Base-by-base conservation (phyloP, 2,797 vertebrate genomes). In the Rhynchonycteris naso region DNA sequence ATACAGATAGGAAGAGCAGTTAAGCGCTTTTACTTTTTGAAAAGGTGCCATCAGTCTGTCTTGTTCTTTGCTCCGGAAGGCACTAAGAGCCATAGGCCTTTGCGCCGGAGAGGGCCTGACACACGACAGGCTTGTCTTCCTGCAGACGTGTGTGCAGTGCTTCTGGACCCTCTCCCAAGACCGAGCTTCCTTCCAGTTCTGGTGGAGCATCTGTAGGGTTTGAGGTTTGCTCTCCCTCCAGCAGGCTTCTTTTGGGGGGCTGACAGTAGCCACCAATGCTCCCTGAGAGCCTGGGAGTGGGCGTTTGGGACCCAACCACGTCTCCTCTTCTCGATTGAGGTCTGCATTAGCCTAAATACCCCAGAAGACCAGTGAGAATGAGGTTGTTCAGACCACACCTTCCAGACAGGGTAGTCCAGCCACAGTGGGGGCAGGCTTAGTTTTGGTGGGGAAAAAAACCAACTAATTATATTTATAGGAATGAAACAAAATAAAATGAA, bases 401-500 rank as follows among this genome's bases (percentile, higher is more conserved):
- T n/a, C n/a, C n/a, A n/a, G n/a, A n/a, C n/a, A n/a, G n/a, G n/a
- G n/a, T n/a, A n/a, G n/a, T n/a, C n/a, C n/a, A n/a, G n/a, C n/a
- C n/a, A n/a, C n/a, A n/a, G n/a, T n/a, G n/a, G n/a, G n/a, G n/a
- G n/a, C n/a, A n/a, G n/a, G n/a, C n/a, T n/a, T n/a, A 28, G 71
- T 79, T 95, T 95, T 91, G 59, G 86, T 90, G 72, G 30, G 21
- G 11, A 52, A 69, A 50, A 59, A 7, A 26, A 18, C 1, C 56
- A 83, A 58, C 59, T 56, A 86, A 50, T 72, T 58, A 81, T 87
- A 50, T 74, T 71, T 50, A 65, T 78, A 66, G 43, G 58, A 85
- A 92, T 72, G 43, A 93, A 95, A 90, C 43, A 66, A 56, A 89
- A 76, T n/a, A 86, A 75, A 78, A 59, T 88, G 65, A 87, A 90